These are phyloP conservation scores for Amiota mariae DNA, from an alignment of 2,888 invertebrate genomes.

Conservation along the genomic window DNA sequence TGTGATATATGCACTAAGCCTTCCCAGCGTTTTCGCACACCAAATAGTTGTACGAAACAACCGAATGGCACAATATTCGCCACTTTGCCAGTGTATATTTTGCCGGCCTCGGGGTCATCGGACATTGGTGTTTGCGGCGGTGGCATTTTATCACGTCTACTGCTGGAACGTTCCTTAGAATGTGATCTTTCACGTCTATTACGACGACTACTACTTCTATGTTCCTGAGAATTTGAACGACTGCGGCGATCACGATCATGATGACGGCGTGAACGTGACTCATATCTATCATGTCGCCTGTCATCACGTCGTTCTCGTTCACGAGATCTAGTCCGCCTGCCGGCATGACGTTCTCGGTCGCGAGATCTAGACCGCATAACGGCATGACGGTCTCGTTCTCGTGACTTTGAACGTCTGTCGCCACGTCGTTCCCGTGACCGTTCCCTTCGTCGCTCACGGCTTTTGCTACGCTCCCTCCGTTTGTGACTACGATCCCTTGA, in stretches of 20 bases:
- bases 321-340: conserved; percentile 25
- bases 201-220: conserved; percentile 56
- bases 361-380: not conserved
- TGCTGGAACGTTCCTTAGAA: conserved; percentile 55
- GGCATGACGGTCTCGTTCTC: conserved; percentile 37
- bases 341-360: not conserved
- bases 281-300: not conserved
- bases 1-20: conserved; percentile 98
- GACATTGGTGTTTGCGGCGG: conserved; percentile 74
- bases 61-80: conserved; percentile 98
- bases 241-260: conserved; percentile 34
- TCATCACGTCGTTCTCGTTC: conserved; percentile 33
- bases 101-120: conserved; percentile 85
- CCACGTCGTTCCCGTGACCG: conserved; percentile 45
- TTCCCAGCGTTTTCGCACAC: conserved; percentile 91
- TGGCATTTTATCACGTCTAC: conserved; percentile 64
- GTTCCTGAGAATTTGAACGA: conserved; percentile 45
- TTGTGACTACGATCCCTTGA: conserved; percentile 51
- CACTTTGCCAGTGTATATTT: conserved; percentile 94
- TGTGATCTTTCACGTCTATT: conserved; percentile 47
- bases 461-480: conserved; percentile 34
- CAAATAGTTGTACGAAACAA: conserved; percentile 96
- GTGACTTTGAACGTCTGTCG: conserved; percentile 50
- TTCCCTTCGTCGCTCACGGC: conserved; percentile 38
- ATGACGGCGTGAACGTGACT: not conserved